Base-by-base conservation (phyloP, 2,113 vertebrate species). In the Gobio gobio region DNA sequence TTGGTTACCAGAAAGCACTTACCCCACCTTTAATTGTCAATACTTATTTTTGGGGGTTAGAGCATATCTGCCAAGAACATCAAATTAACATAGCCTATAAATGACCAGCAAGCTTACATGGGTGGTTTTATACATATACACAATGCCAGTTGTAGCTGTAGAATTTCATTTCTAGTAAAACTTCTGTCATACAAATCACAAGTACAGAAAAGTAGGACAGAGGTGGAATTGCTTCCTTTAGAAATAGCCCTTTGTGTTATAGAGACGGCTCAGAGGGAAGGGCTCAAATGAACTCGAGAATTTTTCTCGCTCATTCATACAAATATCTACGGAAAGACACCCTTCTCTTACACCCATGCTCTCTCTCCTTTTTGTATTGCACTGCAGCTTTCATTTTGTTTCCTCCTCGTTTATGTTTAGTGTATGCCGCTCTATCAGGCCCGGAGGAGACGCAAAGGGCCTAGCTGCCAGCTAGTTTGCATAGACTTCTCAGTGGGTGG, bases 131-230 rank as follows among this genome's bases (percentile, higher is more conserved):
- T 4, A 81, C 20, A 61, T 10, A 47, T 80, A 16, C 29, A 29
- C 4, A 22, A 18, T 81, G 4, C 10, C 36, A 64, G 40, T 10
- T 66, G 5, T 66, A 66, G 61, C 78, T 51, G 2, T 68, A 68
- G 45, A 26, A 5, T 68, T 33, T 51, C 0, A 10, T 82, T 29
- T 68, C 63, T 64, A 68, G 79, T 54, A 68, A 54, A 82, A 68
- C 61, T 49, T 47, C 10, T 20, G 91, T 91, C 91, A 91, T 92
- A 94, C 94, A 94, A 93, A 94, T 94, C 93, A 93, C 86, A 83
- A 66, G 51, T 92, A 93, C 90, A 89, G 91, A 93, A 94, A 93
- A 29, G 90, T 93, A 90, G 93, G 92, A 83, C 91, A 86, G 56
- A 82, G 70, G 88, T 54, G 70, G 87, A 92, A 93, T 90, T 91